A percentile compares a stretch with the other conserved stretches of the same genome.
These are phyloP conservation scores for Zingel zingel DNA, from an alignment of 2,113 vertebrate genomes.

Conservation along the genomic window DNA sequence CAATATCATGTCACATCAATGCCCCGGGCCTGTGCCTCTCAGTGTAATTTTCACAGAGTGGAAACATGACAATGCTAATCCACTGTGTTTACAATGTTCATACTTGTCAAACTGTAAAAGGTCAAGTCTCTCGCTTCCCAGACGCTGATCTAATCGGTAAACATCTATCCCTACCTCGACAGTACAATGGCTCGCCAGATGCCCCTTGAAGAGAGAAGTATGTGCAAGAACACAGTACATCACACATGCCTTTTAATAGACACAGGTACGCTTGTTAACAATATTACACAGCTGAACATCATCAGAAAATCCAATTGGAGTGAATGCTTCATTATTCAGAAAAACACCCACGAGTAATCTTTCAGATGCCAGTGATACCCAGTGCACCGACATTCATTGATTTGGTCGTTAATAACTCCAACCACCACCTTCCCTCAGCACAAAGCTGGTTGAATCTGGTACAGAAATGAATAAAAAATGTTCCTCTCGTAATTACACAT, in stretches of 20 bases:
- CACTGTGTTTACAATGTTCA: conserved; percentile 74
- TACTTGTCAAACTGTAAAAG: conserved; percentile 76
- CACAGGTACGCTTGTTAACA: conserved; percentile 19
- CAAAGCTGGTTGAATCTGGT: neutral
- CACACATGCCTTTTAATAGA: conserved; percentile 30
- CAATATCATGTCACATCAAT: conserved; percentile 49
- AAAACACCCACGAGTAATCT: conserved; percentile 5
- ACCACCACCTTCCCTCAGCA: neutral
- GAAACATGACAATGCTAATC: conserved; percentile 68
- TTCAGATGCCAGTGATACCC: conserved; percentile 5
- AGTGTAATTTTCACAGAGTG: conserved; percentile 48
- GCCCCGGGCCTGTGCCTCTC: conserved; percentile 16
- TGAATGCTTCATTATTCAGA: conserved; percentile 3
- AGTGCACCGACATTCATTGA: conserved; percentile 14
- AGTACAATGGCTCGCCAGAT: conserved; percentile 39
- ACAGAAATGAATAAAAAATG: neutral
- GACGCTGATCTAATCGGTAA: conserved; percentile 72
- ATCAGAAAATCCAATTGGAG: neutral
- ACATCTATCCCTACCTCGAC: conserved; percentile 60
- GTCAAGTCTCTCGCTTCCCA: conserved; percentile 72
- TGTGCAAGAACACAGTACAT: neutral
- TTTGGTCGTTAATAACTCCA: conserved; percentile 31
- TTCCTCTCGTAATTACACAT: neutral
- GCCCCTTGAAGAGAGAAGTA: conserved; percentile 32
- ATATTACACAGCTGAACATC: neutral